Evolutionary conservation across 2,797 vertebrate genomes (phyloP), one percentile per base, ranked within the genome.

Genomic region (Phataginus tetradactyla): DNA sequence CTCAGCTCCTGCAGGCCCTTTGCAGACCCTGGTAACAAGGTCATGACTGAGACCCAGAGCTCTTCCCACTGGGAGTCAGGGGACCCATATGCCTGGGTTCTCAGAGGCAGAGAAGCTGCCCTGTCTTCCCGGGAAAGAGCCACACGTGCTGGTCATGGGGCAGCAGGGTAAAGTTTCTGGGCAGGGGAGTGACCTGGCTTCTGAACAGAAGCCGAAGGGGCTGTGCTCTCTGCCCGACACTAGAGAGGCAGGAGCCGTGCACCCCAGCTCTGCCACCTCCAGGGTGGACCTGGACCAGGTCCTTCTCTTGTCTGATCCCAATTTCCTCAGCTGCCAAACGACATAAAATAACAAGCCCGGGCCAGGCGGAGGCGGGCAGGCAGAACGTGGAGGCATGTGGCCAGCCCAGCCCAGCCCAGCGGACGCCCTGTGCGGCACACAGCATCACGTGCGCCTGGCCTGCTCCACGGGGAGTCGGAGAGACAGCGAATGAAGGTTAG

Each of bases 1-100:
- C 63, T 57, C 63, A 51, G 23, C n/a, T 23, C 1, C 20, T 9
- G 37, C 0, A 20, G 45, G 27, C 6, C 37, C 45, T 20, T 49
- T 57, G 27, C 42, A 55, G 89, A 59, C 14, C 11, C 53, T 4
- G 2, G 14, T 0, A 1, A 34, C 1, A 0, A 34, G 86, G 49
- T 37, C 49, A 2, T 0, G 64, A 17, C 12, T 0, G 17, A 29
- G 57, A 3, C 55, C 13, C 0, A 10, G 1, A 18, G 42, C 51
- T 25, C 10, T 10, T 4, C 2, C 11, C 12, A 3, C 18, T 1
- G 3, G 1, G 23, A 4, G n/a, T 25, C 9, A 5, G 42, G n/a
- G 29, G 21, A 3, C 21, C 78, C 63, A 5, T 0, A 11, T 10
- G 4, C 64, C 78, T 12, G 57, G 34, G 57, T 7, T 14, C 72